phyloP scores from a whole-genome alignment of 1,140 invertebrate genomes.

The Thalassaphorura encarpata region DNA sequence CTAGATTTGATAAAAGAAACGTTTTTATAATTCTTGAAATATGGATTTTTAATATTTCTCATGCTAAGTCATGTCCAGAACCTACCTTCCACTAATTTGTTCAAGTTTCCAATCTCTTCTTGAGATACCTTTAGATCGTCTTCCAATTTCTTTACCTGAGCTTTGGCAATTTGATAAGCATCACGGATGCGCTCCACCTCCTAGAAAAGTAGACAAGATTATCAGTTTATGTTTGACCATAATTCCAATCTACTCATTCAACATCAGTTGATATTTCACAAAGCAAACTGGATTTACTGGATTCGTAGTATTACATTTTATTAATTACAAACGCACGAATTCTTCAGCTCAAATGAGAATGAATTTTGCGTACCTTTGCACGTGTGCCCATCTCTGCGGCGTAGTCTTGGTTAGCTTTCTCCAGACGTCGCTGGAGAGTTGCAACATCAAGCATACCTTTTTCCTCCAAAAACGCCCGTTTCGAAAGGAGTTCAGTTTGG shows the following conservation, averaged over 20 bases:
- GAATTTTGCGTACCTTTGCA: conserved; percentile 2
- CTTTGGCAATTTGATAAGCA: background rate
- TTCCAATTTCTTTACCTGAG: background rate
- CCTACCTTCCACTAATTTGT: background rate
- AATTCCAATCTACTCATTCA: too few species aligned
- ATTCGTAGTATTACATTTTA: too few species aligned
- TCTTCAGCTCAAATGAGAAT: background rate
- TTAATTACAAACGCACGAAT: too few species aligned
- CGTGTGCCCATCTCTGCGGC: background rate
- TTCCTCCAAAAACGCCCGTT: background rate
- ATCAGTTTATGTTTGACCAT: too few species aligned
- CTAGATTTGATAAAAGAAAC: too few species aligned
- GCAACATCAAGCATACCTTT: background rate
- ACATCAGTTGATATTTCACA: too few species aligned
- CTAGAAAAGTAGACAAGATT: background rate
- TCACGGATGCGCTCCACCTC: background rate
- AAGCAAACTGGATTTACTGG: too few species aligned
- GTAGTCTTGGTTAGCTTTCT: background rate
- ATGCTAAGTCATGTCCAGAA: background rate
- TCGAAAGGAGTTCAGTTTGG: conserved; percentile 1
- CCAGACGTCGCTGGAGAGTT: background rate
- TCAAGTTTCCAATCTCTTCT: background rate
- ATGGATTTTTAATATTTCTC: too few species aligned
- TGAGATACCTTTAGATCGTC: background rate
- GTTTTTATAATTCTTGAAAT: too few species aligned